These are phyloP conservation scores for Trichoplusia ni DNA, from an alignment of 1,140 invertebrate species.

Conservation along the genomic window DNA sequence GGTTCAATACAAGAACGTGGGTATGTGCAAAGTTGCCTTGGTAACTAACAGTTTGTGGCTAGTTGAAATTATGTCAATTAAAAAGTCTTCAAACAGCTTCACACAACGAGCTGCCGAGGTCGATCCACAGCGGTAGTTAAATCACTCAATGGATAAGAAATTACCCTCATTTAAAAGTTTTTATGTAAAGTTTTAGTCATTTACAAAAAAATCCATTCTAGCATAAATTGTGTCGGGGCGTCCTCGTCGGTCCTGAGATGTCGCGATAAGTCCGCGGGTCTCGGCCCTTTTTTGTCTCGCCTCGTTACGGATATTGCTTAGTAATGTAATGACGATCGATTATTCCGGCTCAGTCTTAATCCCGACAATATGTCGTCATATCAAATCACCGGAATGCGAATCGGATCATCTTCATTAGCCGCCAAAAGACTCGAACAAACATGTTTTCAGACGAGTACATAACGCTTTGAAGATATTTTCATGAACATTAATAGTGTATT, in stretches of 20 bases:
- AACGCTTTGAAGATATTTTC: no score
- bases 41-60: no score
- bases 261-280: neutral
- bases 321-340: constrained; percentile 24
- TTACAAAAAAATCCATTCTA: constrained; percentile 1
- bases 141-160: no score
- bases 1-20: no score
- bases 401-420: neutral
- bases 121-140: no score
- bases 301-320: constrained; percentile 20
- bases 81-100: no score
- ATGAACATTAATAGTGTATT: neutral
- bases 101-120: no score
- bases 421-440: neutral
- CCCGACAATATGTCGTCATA: constrained; percentile 11
- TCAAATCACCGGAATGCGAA: neutral
- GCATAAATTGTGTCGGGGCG: constrained; percentile 2
- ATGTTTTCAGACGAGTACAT: neutral
- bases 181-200: no score
- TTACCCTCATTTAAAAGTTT: no score
- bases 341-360: constrained; percentile 9
- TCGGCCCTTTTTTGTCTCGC: constrained; percentile 12
- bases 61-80: no score
- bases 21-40: no score
- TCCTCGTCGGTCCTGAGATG: neutral